Conservation (phyloP, 2,888 invertebrate species). For the Folsomia manolachei region DNA sequence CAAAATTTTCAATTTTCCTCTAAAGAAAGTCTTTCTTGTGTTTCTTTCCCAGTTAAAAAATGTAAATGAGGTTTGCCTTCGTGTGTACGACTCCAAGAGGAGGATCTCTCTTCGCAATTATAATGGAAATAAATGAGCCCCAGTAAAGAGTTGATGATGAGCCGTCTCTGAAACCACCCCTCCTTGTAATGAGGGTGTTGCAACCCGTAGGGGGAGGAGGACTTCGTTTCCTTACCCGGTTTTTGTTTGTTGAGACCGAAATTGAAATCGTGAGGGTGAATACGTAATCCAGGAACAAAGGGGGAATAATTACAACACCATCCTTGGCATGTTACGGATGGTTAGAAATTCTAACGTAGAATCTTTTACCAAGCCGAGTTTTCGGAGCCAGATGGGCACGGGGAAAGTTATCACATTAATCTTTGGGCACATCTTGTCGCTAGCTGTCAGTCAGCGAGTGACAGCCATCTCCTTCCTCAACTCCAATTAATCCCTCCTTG, state of each 20-base stretch:
- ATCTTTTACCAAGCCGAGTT: too few species aligned
- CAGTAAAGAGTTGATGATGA: not conserved
- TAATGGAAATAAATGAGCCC: not conserved
- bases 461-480: not conserved
- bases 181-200: not conserved
- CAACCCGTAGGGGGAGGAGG: not conserved
- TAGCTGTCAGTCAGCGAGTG: not conserved
- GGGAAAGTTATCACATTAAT: conserved; percentile 48
- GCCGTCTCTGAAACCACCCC: not conserved
- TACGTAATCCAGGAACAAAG: conserved; percentile 28
- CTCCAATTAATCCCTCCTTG: not conserved
- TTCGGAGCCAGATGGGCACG: conserved; percentile 9
- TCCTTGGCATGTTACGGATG: too few species aligned
- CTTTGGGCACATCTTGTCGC: conserved; percentile 4
- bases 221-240: not conserved
- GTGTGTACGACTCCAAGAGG: not conserved
- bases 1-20: not conserved
- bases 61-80: not conserved
- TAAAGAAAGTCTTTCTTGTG: not conserved
- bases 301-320: not conserved
- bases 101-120: not conserved
- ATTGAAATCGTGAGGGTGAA: conserved; percentile 47
- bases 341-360: too few species aligned
- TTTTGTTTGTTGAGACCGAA: conserved; percentile 40
- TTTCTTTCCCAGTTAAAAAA: too few species aligned